These are phyloP conservation scores for Bolborhynchus lineola DNA, from an alignment of 2,113 vertebrate genomes.

Conservation along the genomic window DNA sequence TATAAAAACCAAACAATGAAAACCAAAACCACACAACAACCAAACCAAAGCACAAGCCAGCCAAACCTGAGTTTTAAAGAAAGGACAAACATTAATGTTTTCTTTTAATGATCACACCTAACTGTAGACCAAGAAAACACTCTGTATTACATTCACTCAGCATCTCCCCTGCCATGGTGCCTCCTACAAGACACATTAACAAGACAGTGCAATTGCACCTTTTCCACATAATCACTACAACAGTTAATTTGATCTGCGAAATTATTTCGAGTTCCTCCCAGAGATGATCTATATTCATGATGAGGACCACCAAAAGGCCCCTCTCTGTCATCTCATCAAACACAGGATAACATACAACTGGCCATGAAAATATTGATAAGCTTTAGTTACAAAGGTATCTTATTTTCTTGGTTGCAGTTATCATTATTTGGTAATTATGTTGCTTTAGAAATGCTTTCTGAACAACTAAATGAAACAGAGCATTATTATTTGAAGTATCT, in stretches of 20 bases:
- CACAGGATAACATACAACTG: not conserved
- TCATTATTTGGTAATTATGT: not conserved
- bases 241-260: not conserved
- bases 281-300: not conserved
- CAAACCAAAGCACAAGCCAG: not conserved
- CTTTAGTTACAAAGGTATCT: not conserved
- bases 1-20: not conserved
- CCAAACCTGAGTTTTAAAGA: not conserved
- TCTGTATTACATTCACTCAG: not conserved
- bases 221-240: not conserved
- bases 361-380: not conserved
- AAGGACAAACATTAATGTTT: not conserved
- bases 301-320: not conserved
- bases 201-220: not conserved
- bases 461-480: not conserved
- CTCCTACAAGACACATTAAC: accelerated
- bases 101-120: not conserved
- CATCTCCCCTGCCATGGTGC: not conserved
- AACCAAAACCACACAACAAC: too few species aligned
- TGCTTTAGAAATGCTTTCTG: not conserved
- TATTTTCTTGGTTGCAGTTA: not conserved
- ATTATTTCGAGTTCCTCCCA: not conserved
- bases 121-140: not conserved
- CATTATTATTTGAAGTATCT: not conserved
- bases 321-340: not conserved